Evolutionary conservation across 2,888 invertebrate genomes (phyloP).

Genomic region (Ormyrus labotus): DNA sequence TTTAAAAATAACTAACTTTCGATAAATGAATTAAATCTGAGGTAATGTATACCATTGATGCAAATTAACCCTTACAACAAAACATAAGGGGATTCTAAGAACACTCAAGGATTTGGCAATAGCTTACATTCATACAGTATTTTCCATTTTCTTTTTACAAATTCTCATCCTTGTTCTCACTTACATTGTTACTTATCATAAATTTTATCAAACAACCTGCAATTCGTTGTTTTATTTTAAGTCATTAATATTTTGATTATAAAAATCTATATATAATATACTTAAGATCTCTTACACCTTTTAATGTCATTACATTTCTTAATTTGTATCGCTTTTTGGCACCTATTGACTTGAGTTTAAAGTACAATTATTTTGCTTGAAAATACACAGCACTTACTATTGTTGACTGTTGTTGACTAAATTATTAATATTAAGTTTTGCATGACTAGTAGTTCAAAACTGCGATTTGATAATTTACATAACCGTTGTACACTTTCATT

Average conservation of each 20-base stretch:
- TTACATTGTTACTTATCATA: background rate
- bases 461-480: constrained; percentile 13
- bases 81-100: background rate
- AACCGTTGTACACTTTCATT: constrained; percentile 45
- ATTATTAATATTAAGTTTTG: constrained; percentile 43
- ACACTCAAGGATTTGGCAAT: constrained; percentile 24
- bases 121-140: constrained; percentile 40
- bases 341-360: constrained; percentile 41
- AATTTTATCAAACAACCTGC: constrained; percentile 33
- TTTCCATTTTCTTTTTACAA: constrained; percentile 39
- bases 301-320: constrained; percentile 29
- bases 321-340: constrained; percentile 40
- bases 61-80: constrained; percentile 5
- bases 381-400: constrained; percentile 28
- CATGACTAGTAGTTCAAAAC: constrained; percentile 48
- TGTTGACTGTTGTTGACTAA: constrained; percentile 18
- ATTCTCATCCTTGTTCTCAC: constrained; percentile 14
- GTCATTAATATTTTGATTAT: constrained; percentile 28
- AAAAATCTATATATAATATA: constrained; percentile 47
- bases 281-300: constrained; percentile 42
- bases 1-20: constrained; percentile 10
- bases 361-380: constrained; percentile 30
- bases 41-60: constrained; percentile 5
- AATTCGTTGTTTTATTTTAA: constrained; percentile 18
- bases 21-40: constrained; percentile 21